These are phyloP conservation scores for Solenopsis fugax DNA, from an alignment of 1,140 invertebrate species.

Conservation along the genomic window DNA sequence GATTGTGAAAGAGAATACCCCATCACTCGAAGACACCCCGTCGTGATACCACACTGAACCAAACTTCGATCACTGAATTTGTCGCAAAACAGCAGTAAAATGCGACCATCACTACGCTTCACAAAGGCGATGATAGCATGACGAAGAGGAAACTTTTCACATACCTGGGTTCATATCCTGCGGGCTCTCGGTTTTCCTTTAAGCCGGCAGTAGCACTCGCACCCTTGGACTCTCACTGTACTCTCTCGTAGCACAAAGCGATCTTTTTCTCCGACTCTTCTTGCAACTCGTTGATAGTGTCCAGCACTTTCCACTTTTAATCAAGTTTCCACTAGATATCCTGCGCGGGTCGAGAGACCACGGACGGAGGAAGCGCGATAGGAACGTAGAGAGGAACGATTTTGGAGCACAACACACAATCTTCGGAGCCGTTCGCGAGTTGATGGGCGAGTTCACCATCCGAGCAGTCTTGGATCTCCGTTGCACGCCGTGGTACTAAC, in stretches of 20 bases:
- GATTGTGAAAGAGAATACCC: neutral
- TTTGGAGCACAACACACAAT: conserved; percentile 70
- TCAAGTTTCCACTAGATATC: conserved; percentile 41
- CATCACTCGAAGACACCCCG: neutral
- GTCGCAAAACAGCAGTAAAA: neutral
- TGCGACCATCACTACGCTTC: neutral
- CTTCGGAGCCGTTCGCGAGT: conserved; percentile 33
- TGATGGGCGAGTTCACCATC: conserved; percentile 40
- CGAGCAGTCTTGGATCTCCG: neutral
- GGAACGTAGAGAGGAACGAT: conserved; percentile 51
- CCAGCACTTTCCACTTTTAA: conserved; percentile 58
- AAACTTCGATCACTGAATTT: neutral
- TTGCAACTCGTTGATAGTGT: conserved; percentile 13
- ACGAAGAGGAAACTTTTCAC: conserved; percentile 56
- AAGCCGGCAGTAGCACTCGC: conserved; percentile 66
- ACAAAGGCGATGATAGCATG: neutral
- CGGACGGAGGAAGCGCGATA: conserved; percentile 47
- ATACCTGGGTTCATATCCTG: conserved; percentile 86
- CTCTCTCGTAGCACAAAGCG: conserved; percentile 55
- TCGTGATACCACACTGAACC: neutral
- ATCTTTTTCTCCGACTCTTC: conserved; percentile 1
- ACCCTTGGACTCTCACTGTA: conserved; percentile 64
- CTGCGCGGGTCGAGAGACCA: conserved; percentile 4
- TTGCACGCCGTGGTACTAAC: neutral
- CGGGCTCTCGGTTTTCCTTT: conserved; percentile 79